These are phyloP conservation scores for Hemistola chrysoprasaria DNA, from an alignment of 2,888 invertebrate species.

Conservation along the genomic window DNA sequence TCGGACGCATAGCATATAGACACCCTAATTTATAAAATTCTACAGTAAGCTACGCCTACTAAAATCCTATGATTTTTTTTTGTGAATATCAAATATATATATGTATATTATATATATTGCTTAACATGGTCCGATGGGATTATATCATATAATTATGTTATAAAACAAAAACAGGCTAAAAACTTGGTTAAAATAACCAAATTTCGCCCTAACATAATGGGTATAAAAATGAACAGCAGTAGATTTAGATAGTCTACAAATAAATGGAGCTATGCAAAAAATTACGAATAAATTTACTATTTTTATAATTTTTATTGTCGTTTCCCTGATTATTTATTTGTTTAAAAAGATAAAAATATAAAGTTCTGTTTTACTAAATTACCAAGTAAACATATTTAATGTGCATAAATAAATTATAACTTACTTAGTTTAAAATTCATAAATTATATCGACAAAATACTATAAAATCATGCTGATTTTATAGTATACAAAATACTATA, in stretches of 20 bases:
- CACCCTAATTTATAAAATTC: slow-evolving; percentile 54
- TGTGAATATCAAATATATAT: slow-evolving; percentile 67
- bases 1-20: slow-evolving; percentile 23
- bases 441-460: too few species aligned
- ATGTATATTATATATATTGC: slow-evolving; percentile 56
- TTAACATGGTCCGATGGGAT: slow-evolving; percentile 77
- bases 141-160: slow-evolving; percentile 20
- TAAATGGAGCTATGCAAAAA: slow-evolving; percentile 6
- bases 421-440: too few species aligned
- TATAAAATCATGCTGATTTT: too few species aligned
- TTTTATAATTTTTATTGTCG: slow-evolving; percentile 30
- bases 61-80: slow-evolving; percentile 59
- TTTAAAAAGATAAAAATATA: too few species aligned
- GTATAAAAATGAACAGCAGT: slow-evolving; percentile 39
- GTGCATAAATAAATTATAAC: too few species aligned
- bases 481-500: too few species aligned
- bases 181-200: slow-evolving; percentile 37
- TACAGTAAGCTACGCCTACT: slow-evolving; percentile 72
- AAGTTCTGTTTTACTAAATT: too few species aligned
- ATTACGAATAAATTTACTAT: slow-evolving; percentile 2
- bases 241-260: slow-evolving; percentile 34
- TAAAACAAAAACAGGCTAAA: slow-evolving; percentile 14
- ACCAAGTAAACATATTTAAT: too few species aligned
- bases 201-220: slow-evolving; percentile 16
- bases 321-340: slow-evolving; percentile 22